These are phyloP conservation scores for Acestrorhynchus altus DNA, from an alignment of 2,797 vertebrate genomes.

Conservation along the genomic window DNA sequence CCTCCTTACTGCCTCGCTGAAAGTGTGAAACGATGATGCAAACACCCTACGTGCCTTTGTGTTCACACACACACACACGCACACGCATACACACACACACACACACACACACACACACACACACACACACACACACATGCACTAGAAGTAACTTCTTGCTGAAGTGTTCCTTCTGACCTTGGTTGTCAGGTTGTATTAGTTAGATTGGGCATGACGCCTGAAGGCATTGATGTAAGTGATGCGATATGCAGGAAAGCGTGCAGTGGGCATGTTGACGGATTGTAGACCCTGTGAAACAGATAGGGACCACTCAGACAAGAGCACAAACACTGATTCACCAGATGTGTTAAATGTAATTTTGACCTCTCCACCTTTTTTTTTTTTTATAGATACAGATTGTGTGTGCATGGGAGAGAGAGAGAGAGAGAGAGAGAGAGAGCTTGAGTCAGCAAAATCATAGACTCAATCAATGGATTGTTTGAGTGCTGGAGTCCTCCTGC, in stretches of 20 bases:
- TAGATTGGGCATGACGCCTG: conserved; percentile 16
- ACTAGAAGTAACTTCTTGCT: neutral
- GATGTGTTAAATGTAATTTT: conserved; percentile 41
- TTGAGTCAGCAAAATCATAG: neutral
- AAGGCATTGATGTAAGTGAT: conserved; percentile 35
- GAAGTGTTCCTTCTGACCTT: conserved; percentile 10
- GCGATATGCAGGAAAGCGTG: conserved; percentile 17
- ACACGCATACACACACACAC: neutral
- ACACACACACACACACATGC: neutral
- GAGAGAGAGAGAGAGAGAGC: conserved; percentile 11
- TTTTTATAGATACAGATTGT: conserved; percentile 32
- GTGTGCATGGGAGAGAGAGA: conserved; percentile 33
- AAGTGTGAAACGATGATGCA: neutral
- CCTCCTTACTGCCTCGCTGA: conserved; percentile 27
- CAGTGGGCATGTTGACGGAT: conserved; percentile 18
- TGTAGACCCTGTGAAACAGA: conserved; percentile 37
- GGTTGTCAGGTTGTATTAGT: conserved; percentile 7
- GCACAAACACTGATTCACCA: conserved; percentile 44
- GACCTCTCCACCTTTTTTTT: conserved; percentile 29
- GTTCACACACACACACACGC: neutral
- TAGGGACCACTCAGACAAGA: conserved; percentile 40
- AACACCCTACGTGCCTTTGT: conserved; percentile 1
- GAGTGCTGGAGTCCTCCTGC: conserved; percentile 33
- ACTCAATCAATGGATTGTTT: conserved; percentile 42
- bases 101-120: neutral